These are phyloP conservation scores for Microchirus variegatus DNA, from an alignment of 2,797 vertebrate species.

Conservation along the genomic window DNA sequence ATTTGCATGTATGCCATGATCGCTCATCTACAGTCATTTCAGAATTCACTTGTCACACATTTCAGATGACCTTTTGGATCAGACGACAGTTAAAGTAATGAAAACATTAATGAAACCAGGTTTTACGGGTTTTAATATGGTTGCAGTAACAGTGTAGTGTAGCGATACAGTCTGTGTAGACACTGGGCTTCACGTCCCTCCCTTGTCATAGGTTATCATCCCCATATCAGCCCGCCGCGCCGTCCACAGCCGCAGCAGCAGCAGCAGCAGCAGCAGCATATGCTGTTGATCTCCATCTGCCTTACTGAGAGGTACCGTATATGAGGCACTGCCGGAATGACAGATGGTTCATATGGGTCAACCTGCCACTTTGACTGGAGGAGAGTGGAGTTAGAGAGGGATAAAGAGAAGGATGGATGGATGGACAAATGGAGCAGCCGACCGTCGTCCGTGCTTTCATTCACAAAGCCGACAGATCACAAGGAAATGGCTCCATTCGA, in stretches of 20 bases:
- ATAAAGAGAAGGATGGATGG: constrained; percentile 31
- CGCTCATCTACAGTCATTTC: too few species aligned
- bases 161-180: constrained; percentile 5
- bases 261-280: constrained; percentile 56
- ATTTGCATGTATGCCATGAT: too few species aligned
- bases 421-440: constrained; percentile 17
- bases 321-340: constrained; percentile 58
- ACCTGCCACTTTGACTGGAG: constrained; percentile 55
- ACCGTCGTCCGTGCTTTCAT: constrained; percentile 44
- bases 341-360: constrained; percentile 77
- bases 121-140: neutral
- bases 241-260: constrained; percentile 35
- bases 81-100: neutral
- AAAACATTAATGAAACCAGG: neutral
- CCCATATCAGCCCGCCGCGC: constrained; percentile 38
- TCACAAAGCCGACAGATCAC: constrained; percentile 52
- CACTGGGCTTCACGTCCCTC: neutral
- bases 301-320: constrained; percentile 58
- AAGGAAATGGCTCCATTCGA: constrained; percentile 39
- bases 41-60: too few species aligned
- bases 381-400: constrained; percentile 37
- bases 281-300: constrained; percentile 57
- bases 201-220: constrained; percentile 39
- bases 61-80: too few species aligned
- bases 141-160: neutral